A percentile compares a stretch with the other conserved stretches of the same genome.
phyloP scores from a whole-genome alignment of 1,140 invertebrate species.

The Philotrypesis tridentata region DNA sequence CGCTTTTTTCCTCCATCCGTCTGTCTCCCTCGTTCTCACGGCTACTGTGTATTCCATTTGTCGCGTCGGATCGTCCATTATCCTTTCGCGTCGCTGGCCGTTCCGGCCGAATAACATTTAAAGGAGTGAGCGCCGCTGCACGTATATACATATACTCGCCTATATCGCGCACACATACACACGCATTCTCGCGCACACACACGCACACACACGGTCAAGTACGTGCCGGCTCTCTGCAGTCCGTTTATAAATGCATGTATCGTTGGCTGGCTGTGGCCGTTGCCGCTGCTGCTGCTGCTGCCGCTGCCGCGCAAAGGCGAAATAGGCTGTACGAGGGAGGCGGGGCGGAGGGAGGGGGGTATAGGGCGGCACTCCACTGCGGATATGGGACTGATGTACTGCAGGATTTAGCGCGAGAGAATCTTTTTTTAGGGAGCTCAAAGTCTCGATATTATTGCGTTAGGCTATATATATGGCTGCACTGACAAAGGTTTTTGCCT shows the following conservation, averaged over 20 bases:
- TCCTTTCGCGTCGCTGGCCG: conserved; percentile 56
- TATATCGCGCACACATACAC: neutral
- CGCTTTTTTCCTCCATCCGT: conserved; percentile 24
- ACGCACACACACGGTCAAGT: neutral
- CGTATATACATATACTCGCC: neutral
- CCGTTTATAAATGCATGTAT: conserved; percentile 37
- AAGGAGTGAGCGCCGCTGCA: conserved; percentile 44
- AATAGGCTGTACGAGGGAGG: neutral
- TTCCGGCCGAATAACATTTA: conserved; percentile 54
- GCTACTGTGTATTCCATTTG: conserved; percentile 55
- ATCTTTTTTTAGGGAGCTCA: no score
- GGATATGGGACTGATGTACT: neutral
- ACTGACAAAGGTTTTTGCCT: no score
- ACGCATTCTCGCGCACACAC: neutral
- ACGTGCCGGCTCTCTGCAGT: neutral
- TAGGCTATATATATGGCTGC: no score
- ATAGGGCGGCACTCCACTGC: neutral
- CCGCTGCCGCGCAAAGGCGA: neutral
- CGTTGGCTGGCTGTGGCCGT: neutral
- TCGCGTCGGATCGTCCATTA: conserved; percentile 58
- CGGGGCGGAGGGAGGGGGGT: no score
- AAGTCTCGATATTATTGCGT: no score
- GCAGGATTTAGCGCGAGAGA: neutral
- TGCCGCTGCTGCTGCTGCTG: no score
- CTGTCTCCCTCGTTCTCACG: conserved; percentile 20